A percentile compares a stretch with the other conserved stretches of the same genome.
Conservation (phyloP, 2,797 vertebrate genomes). For the Melanotaenia trifasciata region DNA sequence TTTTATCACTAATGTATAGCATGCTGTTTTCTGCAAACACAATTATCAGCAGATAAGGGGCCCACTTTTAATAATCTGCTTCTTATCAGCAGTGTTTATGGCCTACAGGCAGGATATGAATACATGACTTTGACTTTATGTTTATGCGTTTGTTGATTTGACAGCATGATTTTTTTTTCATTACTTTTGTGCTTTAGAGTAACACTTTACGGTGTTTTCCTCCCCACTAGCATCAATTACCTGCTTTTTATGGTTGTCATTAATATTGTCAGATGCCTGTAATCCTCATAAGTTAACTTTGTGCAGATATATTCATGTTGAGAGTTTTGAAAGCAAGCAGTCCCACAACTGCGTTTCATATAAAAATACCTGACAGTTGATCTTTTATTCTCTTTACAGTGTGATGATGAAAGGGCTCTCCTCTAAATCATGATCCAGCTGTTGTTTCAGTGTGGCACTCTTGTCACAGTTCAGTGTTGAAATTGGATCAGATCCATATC, state of each 20-base stretch:
- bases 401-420: constrained; percentile 65
- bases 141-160: neutral
- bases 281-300: neutral
- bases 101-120: constrained; percentile 9
- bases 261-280: constrained; percentile 18
- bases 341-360: constrained; percentile 8
- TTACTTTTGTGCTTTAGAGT: neutral
- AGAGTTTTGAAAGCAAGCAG: constrained; percentile 4
- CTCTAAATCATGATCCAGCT: constrained; percentile 45
- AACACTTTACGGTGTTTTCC: neutral
- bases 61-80: constrained; percentile 25
- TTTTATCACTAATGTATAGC: constrained; percentile 49
- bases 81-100: constrained; percentile 35
- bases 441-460: constrained; percentile 26
- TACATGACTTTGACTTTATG: constrained; percentile 16
- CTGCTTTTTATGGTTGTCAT: constrained; percentile 9
- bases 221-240: neutral
- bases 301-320: constrained; percentile 10
- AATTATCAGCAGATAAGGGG: constrained; percentile 35
- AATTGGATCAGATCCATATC: constrained; percentile 56
- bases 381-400: constrained; percentile 64
- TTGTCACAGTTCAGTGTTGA: constrained; percentile 29
- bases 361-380: constrained; percentile 41
- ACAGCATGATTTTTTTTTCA: constrained; percentile 12
- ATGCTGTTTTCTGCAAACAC: constrained; percentile 37